These are phyloP conservation scores for Eulemur albifrons DNA, from an alignment of 2,797 vertebrate species.

Conservation along the genomic window DNA sequence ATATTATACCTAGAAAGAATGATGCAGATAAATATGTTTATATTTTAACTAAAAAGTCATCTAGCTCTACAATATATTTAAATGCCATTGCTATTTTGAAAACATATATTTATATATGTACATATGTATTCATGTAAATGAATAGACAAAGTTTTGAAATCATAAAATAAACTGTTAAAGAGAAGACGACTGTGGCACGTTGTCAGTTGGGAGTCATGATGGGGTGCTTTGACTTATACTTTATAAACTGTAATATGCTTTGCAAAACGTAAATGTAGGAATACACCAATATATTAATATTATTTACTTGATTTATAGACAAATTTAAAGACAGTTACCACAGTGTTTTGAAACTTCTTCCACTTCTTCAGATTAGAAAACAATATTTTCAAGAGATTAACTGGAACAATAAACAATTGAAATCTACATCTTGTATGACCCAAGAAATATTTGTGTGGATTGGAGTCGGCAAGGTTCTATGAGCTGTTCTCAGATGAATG, in stretches of 20 bases:
- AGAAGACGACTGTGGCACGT: background rate
- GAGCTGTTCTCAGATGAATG: background rate
- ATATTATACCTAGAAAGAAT: background rate
- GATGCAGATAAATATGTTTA: background rate
- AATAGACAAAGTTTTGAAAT: background rate
- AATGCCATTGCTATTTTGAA: conserved; percentile 4
- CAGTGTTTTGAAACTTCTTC: background rate
- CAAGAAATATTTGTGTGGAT: background rate
- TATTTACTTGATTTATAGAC: background rate
- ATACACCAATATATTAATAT: background rate
- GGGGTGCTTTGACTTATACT: background rate
- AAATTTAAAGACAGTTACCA: background rate
- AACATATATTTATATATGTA: background rate
- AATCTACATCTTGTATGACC: background rate
- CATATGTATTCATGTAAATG: background rate
- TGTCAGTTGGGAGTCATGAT: background rate
- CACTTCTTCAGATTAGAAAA: background rate
- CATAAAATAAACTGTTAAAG: background rate
- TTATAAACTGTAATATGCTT: background rate
- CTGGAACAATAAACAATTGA: background rate
- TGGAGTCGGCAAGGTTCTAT: background rate
- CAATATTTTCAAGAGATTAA: background rate
- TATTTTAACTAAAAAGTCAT: background rate
- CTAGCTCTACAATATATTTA: background rate
- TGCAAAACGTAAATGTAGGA: background rate